Evolutionary conservation across 2,797 vertebrate species (phyloP).

Genomic region (Acipenser ruthenus): DNA sequence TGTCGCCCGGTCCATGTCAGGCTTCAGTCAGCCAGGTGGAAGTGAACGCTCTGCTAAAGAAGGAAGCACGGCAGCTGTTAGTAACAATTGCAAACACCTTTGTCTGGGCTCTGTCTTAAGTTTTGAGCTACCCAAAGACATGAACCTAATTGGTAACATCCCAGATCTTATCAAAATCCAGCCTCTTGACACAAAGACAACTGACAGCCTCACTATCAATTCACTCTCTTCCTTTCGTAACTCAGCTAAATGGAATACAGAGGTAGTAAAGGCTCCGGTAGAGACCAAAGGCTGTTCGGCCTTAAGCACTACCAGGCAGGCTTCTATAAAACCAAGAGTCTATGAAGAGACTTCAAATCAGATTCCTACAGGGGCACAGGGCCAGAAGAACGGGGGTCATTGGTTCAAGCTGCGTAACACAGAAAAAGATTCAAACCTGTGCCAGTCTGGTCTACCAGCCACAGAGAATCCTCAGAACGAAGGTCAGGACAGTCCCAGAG

Average conservation of each 20-base stretch:
- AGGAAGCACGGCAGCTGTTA: slow-evolving; percentile 16
- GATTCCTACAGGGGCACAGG: slow-evolving; percentile 15
- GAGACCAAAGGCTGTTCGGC: slow-evolving; percentile 41
- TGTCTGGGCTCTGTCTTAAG: slow-evolving; percentile 71
- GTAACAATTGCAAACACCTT: slow-evolving; percentile 51
- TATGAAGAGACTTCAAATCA: not conserved
- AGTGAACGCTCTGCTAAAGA: not conserved
- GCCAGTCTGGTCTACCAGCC: not conserved
- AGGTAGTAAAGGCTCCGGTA: too few relatives aligned
- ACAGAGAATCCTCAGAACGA: rapidly evolving
- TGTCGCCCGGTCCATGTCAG: slow-evolving; percentile 29
- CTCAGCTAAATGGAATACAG: too few relatives aligned
- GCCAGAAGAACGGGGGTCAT: not conserved
- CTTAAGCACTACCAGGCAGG: slow-evolving; percentile 60
- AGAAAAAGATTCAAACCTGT: slow-evolving; percentile 24
- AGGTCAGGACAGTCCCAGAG: slow-evolving; percentile 18
- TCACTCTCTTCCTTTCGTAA: not conserved
- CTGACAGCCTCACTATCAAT: not conserved
- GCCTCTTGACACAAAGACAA: slow-evolving; percentile 39
- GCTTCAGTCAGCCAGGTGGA: slow-evolving; percentile 32
- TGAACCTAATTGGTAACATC: slow-evolving; percentile 52
- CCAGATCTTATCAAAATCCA: slow-evolving; percentile 50
- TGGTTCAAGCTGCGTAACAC: slow-evolving; percentile 28
- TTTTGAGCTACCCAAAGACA: slow-evolving; percentile 68
- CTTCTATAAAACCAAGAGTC: slow-evolving; percentile 22